A percentile compares a stretch with the other conserved stretches of the same genome.
These are phyloP conservation scores for Poeciliopsis presidionis DNA, from an alignment of 2,797 vertebrate species.

Conservation along the genomic window DNA sequence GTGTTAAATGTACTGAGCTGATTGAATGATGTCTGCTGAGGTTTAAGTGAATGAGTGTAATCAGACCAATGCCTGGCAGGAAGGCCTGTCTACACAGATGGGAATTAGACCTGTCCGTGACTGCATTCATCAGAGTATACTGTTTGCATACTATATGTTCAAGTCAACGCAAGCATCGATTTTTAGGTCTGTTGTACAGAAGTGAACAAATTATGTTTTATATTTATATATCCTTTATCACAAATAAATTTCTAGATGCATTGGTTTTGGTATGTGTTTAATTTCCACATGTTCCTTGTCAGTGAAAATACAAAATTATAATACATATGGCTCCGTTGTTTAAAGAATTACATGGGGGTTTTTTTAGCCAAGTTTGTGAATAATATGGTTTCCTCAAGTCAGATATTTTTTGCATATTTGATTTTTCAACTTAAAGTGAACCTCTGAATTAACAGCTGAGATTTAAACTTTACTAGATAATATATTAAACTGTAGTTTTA, in stretches of 20 bases:
- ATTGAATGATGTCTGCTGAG: constrained; percentile 68
- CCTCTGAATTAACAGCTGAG: neutral
- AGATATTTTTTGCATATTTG: neutral
- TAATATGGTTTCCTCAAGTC: constrained; percentile 3
- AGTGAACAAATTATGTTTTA: constrained; percentile 79
- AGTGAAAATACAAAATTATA: constrained; percentile 62
- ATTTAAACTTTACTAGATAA: neutral
- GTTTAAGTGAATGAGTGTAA: constrained; percentile 72
- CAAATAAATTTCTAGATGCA: constrained; percentile 82
- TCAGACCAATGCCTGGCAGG: constrained; percentile 56
- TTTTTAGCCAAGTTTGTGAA: constrained; percentile 4
- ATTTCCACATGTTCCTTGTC: constrained; percentile 24
- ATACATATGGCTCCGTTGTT: constrained; percentile 64
- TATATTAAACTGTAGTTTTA: neutral
- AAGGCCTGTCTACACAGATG: constrained; percentile 66
- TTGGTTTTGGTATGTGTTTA: constrained; percentile 33
- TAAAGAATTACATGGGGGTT: neutral
- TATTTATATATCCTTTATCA: constrained; percentile 85
- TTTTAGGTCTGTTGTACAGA: constrained; percentile 77
- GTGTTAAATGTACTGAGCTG: constrained; percentile 68
- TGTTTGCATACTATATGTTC: constrained; percentile 66
- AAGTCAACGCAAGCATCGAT: constrained; percentile 65
- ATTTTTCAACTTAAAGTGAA: neutral
- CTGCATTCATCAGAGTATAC: constrained; percentile 67
- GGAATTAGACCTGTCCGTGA: constrained; percentile 70